Percentiles rank a stretch among this genome's conserved stretches.
phyloP scores from a whole-genome alignment of 2,888 invertebrate species.

The Lasioglossum villosulum region DNA sequence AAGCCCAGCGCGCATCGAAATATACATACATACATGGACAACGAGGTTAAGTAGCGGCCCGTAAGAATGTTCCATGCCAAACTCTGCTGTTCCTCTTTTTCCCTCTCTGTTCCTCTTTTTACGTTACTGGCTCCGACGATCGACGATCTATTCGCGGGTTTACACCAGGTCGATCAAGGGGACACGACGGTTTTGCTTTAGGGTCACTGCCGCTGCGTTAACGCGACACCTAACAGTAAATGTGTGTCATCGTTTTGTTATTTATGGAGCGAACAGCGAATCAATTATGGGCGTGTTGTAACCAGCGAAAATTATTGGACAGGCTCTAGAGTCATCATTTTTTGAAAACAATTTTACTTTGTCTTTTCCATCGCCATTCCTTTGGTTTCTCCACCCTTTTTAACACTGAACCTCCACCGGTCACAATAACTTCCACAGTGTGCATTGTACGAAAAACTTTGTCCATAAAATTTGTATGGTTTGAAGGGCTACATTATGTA shows the following conservation, averaged over 20 bases:
- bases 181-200: background rate
- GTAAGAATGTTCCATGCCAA: constrained; percentile 37
- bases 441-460: no score
- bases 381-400: no score
- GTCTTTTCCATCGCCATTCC: no score
- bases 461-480: no score
- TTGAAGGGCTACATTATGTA: no score
- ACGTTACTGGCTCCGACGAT: background rate
- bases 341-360: no score
- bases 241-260: background rate
- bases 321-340: no score
- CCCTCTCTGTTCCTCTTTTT: background rate
- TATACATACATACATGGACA: constrained; percentile 14
- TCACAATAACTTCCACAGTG: no score
- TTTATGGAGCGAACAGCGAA: background rate
- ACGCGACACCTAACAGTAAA: background rate
- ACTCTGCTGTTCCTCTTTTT: background rate
- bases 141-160: constrained; percentile 12
- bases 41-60: constrained; percentile 26
- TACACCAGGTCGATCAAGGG: constrained; percentile 22
- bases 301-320: background rate
- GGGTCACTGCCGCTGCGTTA: background rate
- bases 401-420: no score
- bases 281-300: background rate
- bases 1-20: background rate